Percentiles rank a stretch among this genome's conserved stretches.
These are phyloP conservation scores for Troides oblongomaculatus DNA, from an alignment of 2,888 invertebrate species.

Conservation along the genomic window DNA sequence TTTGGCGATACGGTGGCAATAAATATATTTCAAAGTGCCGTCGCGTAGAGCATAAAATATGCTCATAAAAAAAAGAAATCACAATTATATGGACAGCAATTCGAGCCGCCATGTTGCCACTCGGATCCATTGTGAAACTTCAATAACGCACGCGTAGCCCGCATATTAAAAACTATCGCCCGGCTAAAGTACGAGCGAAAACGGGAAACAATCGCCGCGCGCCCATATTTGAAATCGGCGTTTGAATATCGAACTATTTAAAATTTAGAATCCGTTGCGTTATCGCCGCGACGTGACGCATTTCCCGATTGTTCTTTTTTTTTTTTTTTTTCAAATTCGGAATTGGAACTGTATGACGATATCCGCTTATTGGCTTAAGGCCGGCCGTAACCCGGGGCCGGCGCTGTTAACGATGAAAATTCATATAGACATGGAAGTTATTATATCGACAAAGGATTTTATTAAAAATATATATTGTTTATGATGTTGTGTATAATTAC, in stretches of 20 bases:
- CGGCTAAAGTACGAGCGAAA: slow-evolving; percentile 68
- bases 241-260: slow-evolving; percentile 78
- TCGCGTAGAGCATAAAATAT: slow-evolving; percentile 30
- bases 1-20: slow-evolving; percentile 23
- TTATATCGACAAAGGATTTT: not conserved
- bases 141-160: slow-evolving; percentile 71
- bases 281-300: slow-evolving; percentile 73
- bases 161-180: slow-evolving; percentile 73
- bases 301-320: slow-evolving; percentile 71
- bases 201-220: slow-evolving; percentile 75
- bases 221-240: slow-evolving; percentile 74
- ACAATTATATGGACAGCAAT: slow-evolving; percentile 49
- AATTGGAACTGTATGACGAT: slow-evolving; percentile 37
- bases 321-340: slow-evolving; percentile 41
- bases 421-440: slow-evolving; percentile 4
- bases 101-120: slow-evolving; percentile 58
- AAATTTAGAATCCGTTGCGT: slow-evolving; percentile 80
- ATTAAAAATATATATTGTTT: slow-evolving; percentile 15
- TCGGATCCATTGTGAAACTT: slow-evolving; percentile 72
- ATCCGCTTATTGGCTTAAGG: slow-evolving; percentile 26
- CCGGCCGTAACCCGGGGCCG: no score
- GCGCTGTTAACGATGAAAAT: slow-evolving; percentile 5
- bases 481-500: no score
- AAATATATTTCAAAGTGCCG: slow-evolving; percentile 18
- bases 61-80: slow-evolving; percentile 34